Conservation (phyloP, 2,113 vertebrate species). For the Phasianus colchicus region DNA sequence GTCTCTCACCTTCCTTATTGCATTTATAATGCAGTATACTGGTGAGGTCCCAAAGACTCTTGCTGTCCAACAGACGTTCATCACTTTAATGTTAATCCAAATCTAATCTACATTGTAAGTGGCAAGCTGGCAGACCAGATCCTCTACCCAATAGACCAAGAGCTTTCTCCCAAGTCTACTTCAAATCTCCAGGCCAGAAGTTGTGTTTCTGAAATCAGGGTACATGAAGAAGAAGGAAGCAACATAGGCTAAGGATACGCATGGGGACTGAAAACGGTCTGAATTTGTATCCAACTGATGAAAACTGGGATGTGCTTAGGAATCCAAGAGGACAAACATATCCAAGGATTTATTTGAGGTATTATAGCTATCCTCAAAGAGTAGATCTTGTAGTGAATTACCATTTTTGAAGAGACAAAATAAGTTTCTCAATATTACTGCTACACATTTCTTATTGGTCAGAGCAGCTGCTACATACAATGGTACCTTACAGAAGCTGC, state of each 20-base stretch:
- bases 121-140: neutral
- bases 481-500: neutral
- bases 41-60: neutral
- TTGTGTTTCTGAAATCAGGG: neutral
- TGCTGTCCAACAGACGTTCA: rapidly evolving
- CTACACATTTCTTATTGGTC: neutral
- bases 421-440: neutral
- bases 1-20: neutral
- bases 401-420: neutral
- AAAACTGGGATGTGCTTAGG: neutral
- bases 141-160: neutral
- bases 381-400: neutral
- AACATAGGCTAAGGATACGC: neutral
- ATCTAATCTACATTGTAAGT: neutral
- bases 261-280: neutral
- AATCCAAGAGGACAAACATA: neutral
- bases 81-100: neutral
- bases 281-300: neutral
- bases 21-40: rapidly evolving
- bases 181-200: neutral
- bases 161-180: neutral
- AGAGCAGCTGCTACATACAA: neutral
- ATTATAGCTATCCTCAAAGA: neutral
- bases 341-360: neutral
- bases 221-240: neutral